Conservation (phyloP, 2,113 vertebrate species). For the Crotalus helleri region DNA sequence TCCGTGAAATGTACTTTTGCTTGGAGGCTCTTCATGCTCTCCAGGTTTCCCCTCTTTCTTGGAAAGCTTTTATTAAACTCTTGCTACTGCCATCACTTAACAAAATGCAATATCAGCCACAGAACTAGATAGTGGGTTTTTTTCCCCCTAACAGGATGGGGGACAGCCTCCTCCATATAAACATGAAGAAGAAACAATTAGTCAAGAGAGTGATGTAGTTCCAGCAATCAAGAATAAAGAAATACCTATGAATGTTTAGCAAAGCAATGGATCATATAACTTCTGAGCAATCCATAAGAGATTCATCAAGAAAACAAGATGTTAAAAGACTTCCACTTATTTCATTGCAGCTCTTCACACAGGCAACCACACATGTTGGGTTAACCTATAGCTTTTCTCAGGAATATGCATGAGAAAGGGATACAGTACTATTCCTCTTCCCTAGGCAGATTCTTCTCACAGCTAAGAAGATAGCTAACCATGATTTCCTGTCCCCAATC, state of each 20-base stretch:
- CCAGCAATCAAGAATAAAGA: neutral
- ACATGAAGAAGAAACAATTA: neutral
- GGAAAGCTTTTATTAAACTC: neutral
- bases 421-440: neutral
- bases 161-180: neutral
- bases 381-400: neutral
- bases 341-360: neutral
- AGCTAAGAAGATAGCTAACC: neutral
- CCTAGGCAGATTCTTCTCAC: neutral
- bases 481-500: neutral
- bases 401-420: neutral
- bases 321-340: neutral
- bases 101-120: neutral
- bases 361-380: neutral
- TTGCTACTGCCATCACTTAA: neutral
- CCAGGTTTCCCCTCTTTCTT: neutral
- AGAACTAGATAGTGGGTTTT: neutral
- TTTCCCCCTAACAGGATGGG: neutral
- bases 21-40: neutral
- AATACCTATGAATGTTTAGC: neutral
- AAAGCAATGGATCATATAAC: neutral
- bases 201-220: neutral
- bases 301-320: neutral
- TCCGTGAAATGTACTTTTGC: neutral
- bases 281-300: neutral